phyloP scores from a whole-genome alignment of 1,140 invertebrate species.

The Zelostemma sp. region DNA sequence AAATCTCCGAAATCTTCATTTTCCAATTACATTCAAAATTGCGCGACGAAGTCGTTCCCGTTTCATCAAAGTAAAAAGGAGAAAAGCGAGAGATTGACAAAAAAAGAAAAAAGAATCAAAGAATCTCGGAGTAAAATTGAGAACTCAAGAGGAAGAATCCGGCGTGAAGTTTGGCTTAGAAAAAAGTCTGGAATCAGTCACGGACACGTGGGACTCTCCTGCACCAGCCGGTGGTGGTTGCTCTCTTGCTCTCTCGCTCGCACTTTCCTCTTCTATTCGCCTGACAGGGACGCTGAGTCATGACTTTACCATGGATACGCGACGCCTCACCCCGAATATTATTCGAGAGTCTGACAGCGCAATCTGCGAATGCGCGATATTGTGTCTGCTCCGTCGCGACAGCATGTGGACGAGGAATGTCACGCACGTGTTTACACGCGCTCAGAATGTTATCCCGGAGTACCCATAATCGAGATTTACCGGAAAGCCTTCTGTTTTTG shows the following conservation, averaged over 20 bases:
- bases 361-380: conserved; percentile 67
- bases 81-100: too few relatives aligned
- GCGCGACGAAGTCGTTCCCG: too few relatives aligned
- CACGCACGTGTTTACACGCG: conserved; percentile 45
- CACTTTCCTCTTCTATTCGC: conserved; percentile 9
- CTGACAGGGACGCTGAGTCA: conserved; percentile 61
- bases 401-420: conserved; percentile 59
- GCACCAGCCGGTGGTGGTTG: conserved; percentile 7
- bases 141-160: conserved; percentile 44
- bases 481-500: background rate
- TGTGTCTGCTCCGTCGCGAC: conserved; percentile 47
- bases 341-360: conserved; percentile 64
- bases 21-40: too few relatives aligned
- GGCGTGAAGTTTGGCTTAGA: conserved; percentile 14
- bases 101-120: too few relatives aligned
- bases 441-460: conserved; percentile 1
- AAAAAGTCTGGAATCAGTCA: conserved; percentile 59
- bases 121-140: conserved; percentile 43
- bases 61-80: too few relatives aligned
- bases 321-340: conserved; percentile 64
- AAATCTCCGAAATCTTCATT: conserved; percentile 28
- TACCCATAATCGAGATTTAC: background rate
- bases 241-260: conserved; percentile 13
- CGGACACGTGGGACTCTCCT: conserved; percentile 54
- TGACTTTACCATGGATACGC: conserved; percentile 49